These are phyloP conservation scores for Poeciliopsis occidentalis DNA, from an alignment of 2,113 vertebrate species.

Conservation along the genomic window DNA sequence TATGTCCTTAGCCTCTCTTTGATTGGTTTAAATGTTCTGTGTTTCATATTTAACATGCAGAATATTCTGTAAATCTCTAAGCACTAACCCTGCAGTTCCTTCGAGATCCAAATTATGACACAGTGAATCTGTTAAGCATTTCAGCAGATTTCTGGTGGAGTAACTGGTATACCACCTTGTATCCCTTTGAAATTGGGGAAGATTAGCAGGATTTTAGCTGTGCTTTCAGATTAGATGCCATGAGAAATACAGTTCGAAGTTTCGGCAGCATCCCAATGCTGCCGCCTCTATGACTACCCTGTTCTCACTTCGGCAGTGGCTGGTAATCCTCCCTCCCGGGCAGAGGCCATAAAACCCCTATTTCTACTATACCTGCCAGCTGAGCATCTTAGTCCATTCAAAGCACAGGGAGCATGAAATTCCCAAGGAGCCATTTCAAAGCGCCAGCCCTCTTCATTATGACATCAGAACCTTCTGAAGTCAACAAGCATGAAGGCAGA, in stretches of 20 bases:
- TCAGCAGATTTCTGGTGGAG: constrained; percentile 43
- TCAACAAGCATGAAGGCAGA: constrained; percentile 82
- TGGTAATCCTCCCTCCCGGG: constrained; percentile 66
- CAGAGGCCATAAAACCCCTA: constrained; percentile 79
- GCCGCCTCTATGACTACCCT: constrained; percentile 41
- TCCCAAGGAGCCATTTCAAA: constrained; percentile 78
- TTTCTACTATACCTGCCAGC: constrained; percentile 85
- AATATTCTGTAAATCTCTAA: neutral
- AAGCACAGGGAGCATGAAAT: constrained; percentile 81
- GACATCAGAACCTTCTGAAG: constrained; percentile 83
- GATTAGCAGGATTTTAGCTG: constrained; percentile 72
- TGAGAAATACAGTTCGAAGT: constrained; percentile 72
- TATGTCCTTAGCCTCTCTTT: neutral
- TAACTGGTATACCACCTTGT: constrained; percentile 57
- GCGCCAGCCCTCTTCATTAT: constrained; percentile 71
- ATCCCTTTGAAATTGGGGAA: constrained; percentile 65
- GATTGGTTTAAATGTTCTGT: constrained; percentile 21
- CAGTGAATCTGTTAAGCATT: constrained; percentile 64
- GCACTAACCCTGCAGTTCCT: neutral
- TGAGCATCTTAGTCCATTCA: constrained; percentile 63
- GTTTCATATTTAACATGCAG: constrained; percentile 21
- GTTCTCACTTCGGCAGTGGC: constrained; percentile 55
- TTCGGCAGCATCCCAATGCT: constrained; percentile 50
- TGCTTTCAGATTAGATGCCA: constrained; percentile 75
- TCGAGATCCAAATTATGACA: constrained; percentile 13